Evolutionary conservation across 2,888 invertebrate genomes (phyloP), one percentile per base, ranked within the genome.

Genomic region (Augochlorella aurata): DNA sequence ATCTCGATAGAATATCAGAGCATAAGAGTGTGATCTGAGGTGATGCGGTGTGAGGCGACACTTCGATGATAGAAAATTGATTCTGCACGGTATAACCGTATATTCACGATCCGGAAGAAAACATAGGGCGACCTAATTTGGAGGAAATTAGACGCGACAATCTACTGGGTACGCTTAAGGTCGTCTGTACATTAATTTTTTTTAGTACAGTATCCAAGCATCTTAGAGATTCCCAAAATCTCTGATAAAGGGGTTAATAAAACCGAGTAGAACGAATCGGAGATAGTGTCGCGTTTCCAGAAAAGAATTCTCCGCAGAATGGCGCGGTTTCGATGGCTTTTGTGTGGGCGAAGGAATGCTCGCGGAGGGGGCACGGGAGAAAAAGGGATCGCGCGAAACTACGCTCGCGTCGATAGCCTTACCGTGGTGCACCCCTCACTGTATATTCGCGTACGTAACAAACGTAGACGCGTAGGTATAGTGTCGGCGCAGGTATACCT

Each of bases 321-420:
- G 18, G n/a, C 18, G 52, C n/a, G 52, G 52, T n/a, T 18, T 52
- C 47, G 47, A 38, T 38, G 38, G 38, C 38, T 38, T 38, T 38
- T 38, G 38, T 38, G 38, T 38, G 38, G 38, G 38, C 5, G 38
- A 38, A 38, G 38, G 38, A 38, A 38, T 38, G 38, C 38, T 38
- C 38, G 38, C 38, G 38, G 14, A 44, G 8, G 21, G 44, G 24
- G 24, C n/a, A n/a, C 38, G 49, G 68, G 71, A 79, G 45, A 38
- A 77, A 77, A 81, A 74, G 77, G 18, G 69, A 78, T 81, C 84
- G 82, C 80, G 85, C 70, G 65, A 77, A 86, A 83, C 87, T 88
- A 86, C 85, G 81, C 81, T 88, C 80, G 84, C 85, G 87, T 90
- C 89, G 90, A 87, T 88, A 87, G 85, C 77, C 84, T 77, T 76